phyloP scores from a whole-genome alignment of 2,113 vertebrate species.

The Lasiurus borealis region DNA sequence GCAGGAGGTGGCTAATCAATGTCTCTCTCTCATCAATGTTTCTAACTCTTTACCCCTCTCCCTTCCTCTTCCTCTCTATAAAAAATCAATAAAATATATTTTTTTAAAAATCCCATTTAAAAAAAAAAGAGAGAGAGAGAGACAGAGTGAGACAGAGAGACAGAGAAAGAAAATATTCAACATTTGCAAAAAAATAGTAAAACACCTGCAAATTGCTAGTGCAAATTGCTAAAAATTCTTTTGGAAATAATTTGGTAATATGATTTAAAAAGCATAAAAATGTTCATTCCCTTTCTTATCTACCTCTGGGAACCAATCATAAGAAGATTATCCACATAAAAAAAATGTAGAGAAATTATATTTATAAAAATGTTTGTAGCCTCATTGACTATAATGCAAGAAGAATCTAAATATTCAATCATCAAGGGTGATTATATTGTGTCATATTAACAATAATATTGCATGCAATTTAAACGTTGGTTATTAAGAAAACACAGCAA shows the following conservation, averaged over 20 bases:
- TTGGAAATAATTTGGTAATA: conserved; percentile 20
- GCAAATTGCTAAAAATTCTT: neutral
- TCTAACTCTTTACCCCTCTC: too few relatives aligned
- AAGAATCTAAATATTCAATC: conserved; percentile 1
- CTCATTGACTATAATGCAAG: neutral
- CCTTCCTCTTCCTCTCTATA: too few relatives aligned
- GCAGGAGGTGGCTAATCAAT: too few relatives aligned
- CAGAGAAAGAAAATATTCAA: neutral
- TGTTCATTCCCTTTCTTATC: neutral
- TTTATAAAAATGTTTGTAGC: conserved; percentile 14
- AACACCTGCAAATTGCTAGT: neutral
- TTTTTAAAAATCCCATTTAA: too few relatives aligned
- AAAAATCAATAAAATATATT: too few relatives aligned
- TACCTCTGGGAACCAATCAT: neutral
- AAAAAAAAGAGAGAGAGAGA: neutral
- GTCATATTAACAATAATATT: conserved; percentile 18
- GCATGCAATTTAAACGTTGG: neutral
- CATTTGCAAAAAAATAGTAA: neutral
- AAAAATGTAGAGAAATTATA: conserved; percentile 31
- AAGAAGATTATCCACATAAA: neutral
- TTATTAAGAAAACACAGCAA: conserved; percentile 26
- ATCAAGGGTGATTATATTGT: neutral
- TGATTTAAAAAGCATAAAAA: conserved; percentile 8
- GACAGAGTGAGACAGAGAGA: too few relatives aligned
- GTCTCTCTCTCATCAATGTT: too few relatives aligned